Percentiles rank a stretch among this genome's conserved stretches.
Evolutionary conservation across 1,140 invertebrate species (phyloP).

Genomic region (Latrodectus geometricus): DNA sequence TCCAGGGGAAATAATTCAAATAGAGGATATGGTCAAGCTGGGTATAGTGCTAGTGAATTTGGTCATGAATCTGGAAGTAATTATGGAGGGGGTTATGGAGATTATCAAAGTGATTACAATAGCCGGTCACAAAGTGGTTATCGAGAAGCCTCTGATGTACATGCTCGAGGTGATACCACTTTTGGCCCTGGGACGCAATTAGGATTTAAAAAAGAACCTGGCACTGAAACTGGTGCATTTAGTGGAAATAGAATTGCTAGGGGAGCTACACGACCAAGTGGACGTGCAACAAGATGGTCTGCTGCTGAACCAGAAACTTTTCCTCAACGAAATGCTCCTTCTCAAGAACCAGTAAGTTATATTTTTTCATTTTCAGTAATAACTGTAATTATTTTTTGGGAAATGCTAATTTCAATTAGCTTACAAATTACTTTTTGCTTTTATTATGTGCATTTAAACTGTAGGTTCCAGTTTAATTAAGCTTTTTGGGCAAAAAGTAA

Average conservation of each 20-base stretch:
- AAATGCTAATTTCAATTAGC: background rate
- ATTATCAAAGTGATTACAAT: slow-evolving; percentile 9
- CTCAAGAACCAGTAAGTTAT: background rate
- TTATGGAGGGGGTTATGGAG: slow-evolving; percentile 22
- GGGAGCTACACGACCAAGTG: slow-evolving; percentile 5
- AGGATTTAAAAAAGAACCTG: slow-evolving; percentile 36
- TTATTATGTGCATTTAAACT: background rate
- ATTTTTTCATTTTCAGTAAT: background rate
- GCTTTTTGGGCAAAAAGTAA: too few relatives aligned
- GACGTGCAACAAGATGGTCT: slow-evolving; percentile 31
- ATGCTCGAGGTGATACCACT: background rate
- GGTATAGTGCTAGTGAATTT: background rate
- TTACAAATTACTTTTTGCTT: background rate
- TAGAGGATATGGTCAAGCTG: background rate
- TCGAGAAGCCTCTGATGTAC: background rate
- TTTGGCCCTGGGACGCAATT: slow-evolving; percentile 2
- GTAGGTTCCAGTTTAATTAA: background rate
- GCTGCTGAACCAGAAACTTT: slow-evolving; percentile 5
- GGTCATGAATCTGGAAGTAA: background rate
- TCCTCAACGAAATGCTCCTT: background rate
- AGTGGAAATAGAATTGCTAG: background rate
- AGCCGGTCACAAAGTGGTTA: background rate
- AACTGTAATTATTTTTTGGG: background rate
- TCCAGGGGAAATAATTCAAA: background rate
- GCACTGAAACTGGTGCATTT: background rate